Percentiles rank a stretch among this genome's conserved stretches.
phyloP scores from a whole-genome alignment of 2,797 vertebrate species.

The Argentina silus region DNA sequence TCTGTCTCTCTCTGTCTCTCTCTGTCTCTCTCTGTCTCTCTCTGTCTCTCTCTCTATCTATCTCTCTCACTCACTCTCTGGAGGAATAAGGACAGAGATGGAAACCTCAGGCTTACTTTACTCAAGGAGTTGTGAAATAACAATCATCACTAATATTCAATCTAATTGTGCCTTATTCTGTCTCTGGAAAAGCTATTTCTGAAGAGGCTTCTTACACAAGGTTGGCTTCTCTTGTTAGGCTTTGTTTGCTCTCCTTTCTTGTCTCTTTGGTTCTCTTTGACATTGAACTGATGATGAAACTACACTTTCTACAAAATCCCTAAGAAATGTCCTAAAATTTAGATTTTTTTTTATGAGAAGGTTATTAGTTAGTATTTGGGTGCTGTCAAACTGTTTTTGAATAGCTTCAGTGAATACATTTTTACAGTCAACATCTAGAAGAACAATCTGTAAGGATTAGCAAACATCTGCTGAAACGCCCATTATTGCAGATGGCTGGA shows the following conservation, averaged over 20 bases:
- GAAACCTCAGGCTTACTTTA: constrained; percentile 35
- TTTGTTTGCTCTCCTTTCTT: constrained; percentile 33
- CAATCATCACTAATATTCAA: constrained; percentile 46
- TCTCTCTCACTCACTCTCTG: constrained; percentile 41
- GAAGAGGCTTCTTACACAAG: constrained; percentile 20
- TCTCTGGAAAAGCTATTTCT: constrained; percentile 41
- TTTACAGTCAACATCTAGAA: neutral
- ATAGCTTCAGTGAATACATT: constrained; percentile 8
- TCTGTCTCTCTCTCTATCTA: constrained; percentile 8
- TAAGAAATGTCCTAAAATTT: too few relatives aligned
- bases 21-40: constrained; percentile 39
- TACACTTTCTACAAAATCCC: neutral
- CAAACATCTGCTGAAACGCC: neutral
- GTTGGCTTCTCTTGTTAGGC: constrained; percentile 39
- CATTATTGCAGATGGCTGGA: too few relatives aligned
- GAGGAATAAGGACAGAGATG: constrained; percentile 23
- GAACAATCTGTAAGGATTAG: neutral
- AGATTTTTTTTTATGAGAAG: constrained; percentile 13
- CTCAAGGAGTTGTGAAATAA: constrained; percentile 30
- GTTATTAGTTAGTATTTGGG: constrained; percentile 15
- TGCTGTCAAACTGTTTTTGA: constrained; percentile 27
- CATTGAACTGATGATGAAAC: constrained; percentile 32
- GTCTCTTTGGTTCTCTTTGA: constrained; percentile 30
- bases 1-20: constrained; percentile 13
- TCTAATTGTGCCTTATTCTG: constrained; percentile 45